phyloP scores from a whole-genome alignment of 2,797 vertebrate species.

The Liparis tanakae region DNA sequence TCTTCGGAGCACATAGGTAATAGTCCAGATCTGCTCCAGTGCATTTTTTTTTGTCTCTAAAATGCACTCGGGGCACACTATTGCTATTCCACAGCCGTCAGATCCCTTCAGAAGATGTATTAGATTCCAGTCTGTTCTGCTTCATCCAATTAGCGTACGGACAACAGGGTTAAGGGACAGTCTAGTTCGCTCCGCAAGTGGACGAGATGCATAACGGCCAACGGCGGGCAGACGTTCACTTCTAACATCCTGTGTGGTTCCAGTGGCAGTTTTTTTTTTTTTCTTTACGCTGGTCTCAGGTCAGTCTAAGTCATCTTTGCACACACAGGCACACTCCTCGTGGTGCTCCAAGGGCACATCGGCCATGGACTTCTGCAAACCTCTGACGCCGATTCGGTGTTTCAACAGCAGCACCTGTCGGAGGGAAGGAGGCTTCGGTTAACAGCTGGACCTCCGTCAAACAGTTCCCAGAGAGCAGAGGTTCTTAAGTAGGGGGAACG shows the following conservation, averaged over 20 bases:
- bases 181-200: slow-evolving; percentile 67
- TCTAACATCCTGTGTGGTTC: slow-evolving; percentile 46
- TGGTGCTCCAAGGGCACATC: slow-evolving; percentile 97
- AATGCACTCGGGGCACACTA: slow-evolving; percentile 54
- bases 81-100: slow-evolving; percentile 70
- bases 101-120: slow-evolving; percentile 69
- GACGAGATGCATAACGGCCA: slow-evolving; percentile 50
- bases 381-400: slow-evolving; percentile 87
- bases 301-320: slow-evolving; percentile 90
- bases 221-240: slow-evolving; percentile 48
- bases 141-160: slow-evolving; percentile 74
- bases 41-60: slow-evolving; percentile 52
- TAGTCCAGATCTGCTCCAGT: slow-evolving; percentile 67
- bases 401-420: slow-evolving; percentile 93
- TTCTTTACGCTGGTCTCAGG: slow-evolving; percentile 48
- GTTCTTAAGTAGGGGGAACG: no score
- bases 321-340: slow-evolving; percentile 95
- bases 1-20: slow-evolving; percentile 55
- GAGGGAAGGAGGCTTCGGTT: neutral
- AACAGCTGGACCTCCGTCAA: neutral
- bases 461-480: no score
- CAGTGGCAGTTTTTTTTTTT: slow-evolving; percentile 27
- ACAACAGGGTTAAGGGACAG: slow-evolving; percentile 63
- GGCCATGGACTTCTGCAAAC: slow-evolving; percentile 93
- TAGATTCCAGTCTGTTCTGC: slow-evolving; percentile 69